Evolutionary conservation across 2,797 vertebrate species (phyloP).

Genomic region (Ispidina lecontei): DNA sequence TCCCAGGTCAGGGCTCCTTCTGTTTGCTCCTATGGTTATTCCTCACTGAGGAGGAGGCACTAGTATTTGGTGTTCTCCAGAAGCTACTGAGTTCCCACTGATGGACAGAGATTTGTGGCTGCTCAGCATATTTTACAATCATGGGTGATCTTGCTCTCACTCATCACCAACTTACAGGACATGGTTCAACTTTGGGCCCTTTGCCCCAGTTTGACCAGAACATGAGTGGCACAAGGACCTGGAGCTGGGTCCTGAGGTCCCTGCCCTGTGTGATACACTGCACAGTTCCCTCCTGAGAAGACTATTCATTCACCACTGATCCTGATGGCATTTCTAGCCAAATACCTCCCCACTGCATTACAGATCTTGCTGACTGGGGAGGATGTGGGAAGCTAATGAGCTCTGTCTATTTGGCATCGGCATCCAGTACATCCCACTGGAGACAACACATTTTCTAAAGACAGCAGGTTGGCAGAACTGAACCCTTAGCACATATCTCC

Average conservation of each 20-base stretch:
- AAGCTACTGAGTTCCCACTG: not conserved
- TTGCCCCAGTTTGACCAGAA: not conserved
- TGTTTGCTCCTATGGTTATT: not conserved
- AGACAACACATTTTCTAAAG: not conserved
- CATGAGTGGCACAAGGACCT: accelerated
- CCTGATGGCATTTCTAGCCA: not conserved
- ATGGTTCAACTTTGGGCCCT: not conserved
- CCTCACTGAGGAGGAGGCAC: not conserved
- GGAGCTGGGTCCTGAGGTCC: not conserved
- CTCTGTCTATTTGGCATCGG: not conserved
- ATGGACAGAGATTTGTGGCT: not conserved
- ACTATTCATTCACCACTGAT: not conserved
- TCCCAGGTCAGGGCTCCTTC: not conserved
- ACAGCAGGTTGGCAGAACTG: not conserved
- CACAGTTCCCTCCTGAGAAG: not conserved
- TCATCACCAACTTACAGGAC: not conserved
- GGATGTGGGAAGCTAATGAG: not conserved
- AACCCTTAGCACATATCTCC: not conserved
- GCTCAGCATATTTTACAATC: not conserved
- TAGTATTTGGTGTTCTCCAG: not conserved
- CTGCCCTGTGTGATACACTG: too few species aligned
- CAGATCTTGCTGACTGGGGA: not conserved
- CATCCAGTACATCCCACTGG: not conserved
- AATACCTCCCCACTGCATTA: not conserved
- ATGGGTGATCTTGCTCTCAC: not conserved